Evolutionary conservation across 2,797 vertebrate genomes (phyloP), one percentile per base, ranked within the genome.

Genomic region (Setipinna tenuifilis): DNA sequence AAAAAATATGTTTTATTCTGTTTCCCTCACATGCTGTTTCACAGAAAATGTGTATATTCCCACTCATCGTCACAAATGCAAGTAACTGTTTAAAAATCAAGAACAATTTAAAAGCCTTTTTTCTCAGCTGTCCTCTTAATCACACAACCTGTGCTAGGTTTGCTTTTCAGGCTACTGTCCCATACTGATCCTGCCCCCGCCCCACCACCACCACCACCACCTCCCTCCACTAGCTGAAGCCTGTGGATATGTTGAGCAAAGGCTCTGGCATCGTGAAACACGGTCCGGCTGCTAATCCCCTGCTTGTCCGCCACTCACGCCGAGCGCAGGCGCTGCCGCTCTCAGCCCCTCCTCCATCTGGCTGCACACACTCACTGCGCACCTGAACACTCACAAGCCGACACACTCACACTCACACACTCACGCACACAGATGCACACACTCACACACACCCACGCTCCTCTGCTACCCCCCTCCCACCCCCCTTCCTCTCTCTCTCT

Each of bases 261-360:
- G 35, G 35, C 35, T 41, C 35, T 41, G 35, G 35, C 35, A 41
- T 41, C 2, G 50, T 9, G 50, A 54, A 54, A 54, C 14, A 54
- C 50, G 9, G 50, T 54, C 50, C 50, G 14, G 9, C 14, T 54
- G 9, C 50, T 54, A 54, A 54, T 54, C 50, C 50, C 50, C 14
- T 54, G 50, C 50, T 54, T 54, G 50, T 54, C 50, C 50, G 50
- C 9, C 50, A 54, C 14, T 54, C 50, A 54, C 50, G 50, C 7
- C 9, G 50, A 54, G 50, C 50, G 14, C 50, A 54, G 50, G 50
- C 50, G 14, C 50, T 54, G 50, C 50, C 14, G 50, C 50, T 68
- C 17, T 46, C 44, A 62, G 71, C 71, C 71, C 16, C 71, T 78
- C 71, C 71, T 44, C 71, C 71, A 44, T 78, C n/a, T 23, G 82